Conservation (phyloP, 1,140 invertebrate species). For the Drosophila murphyi region DNA sequence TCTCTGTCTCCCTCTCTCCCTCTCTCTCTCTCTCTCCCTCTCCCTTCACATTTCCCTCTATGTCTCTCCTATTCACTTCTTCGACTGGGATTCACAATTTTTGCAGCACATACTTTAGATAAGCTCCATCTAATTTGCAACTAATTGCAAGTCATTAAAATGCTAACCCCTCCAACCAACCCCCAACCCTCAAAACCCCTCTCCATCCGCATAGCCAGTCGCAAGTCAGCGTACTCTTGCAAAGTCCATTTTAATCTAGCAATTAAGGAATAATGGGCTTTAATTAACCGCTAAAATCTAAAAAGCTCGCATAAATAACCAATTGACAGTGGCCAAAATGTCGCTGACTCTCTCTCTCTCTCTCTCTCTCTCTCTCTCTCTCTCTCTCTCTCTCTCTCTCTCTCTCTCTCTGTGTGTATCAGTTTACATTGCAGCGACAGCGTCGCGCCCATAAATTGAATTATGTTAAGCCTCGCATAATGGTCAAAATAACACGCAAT, state of each 20-base stretch:
- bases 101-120: slow-evolving; percentile 43
- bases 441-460: slow-evolving; percentile 74
- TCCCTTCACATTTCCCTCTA: background rate
- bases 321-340: slow-evolving; percentile 58
- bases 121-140: slow-evolving; percentile 68
- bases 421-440: slow-evolving; percentile 32
- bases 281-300: slow-evolving; percentile 82
- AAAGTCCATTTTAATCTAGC: slow-evolving; percentile 70
- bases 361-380: background rate
- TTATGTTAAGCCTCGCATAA: slow-evolving; percentile 77
- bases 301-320: slow-evolving; percentile 76
- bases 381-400: background rate
- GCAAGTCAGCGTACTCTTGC: background rate
- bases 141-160: slow-evolving; percentile 79
- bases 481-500: slow-evolving; percentile 79
- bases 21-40: background rate
- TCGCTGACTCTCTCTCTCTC: background rate
- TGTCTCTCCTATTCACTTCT: background rate
- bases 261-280: slow-evolving; percentile 77
- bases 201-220: background rate
- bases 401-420: too few species aligned
- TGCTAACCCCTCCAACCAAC: background rate
- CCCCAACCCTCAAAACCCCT: too few species aligned
- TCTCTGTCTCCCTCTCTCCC: background rate
- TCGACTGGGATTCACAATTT: background rate